Evolutionary conservation across 2,888 invertebrate species (phyloP).

Genomic region (Amiota mariae): DNA sequence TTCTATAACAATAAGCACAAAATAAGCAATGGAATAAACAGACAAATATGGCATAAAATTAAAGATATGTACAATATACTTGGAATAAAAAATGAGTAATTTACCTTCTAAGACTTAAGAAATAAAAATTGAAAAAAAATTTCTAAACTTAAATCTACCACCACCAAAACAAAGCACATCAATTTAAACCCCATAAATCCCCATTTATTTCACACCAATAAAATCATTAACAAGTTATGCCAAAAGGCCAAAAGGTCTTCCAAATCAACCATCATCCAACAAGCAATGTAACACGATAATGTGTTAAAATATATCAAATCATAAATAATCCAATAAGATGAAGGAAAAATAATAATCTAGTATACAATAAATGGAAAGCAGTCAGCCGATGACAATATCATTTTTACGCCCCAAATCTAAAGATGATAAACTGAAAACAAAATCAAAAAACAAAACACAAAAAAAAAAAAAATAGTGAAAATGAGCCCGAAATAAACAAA

Average conservation of each 20-base stretch:
- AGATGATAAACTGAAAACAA: constrained; percentile 3
- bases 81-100: no score
- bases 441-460: constrained; percentile 3
- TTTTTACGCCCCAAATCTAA: constrained; percentile 14
- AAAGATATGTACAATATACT: no score
- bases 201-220: not conserved
- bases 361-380: constrained; percentile 12
- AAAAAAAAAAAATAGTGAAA: not conserved
- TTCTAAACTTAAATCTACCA: no score
- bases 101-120: no score
- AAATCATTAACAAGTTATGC: constrained; percentile 2
- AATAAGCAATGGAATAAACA: no score
- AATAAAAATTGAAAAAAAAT: no score
- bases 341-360: not conserved
- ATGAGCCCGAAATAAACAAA: not conserved
- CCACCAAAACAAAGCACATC: not conserved
- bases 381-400: constrained; percentile 17
- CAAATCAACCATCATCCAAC: not conserved
- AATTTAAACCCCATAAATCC: not conserved
- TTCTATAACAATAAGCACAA: no score
- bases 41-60: no score
- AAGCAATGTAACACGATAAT: not conserved
- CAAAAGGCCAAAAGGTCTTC: not conserved
- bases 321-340: constrained; percentile 21
- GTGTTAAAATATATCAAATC: constrained; percentile 12